Percentiles rank a stretch among this genome's conserved stretches.
phyloP scores from a whole-genome alignment of 2,113 vertebrate species.

The Thamnophis sirtalis region DNA sequence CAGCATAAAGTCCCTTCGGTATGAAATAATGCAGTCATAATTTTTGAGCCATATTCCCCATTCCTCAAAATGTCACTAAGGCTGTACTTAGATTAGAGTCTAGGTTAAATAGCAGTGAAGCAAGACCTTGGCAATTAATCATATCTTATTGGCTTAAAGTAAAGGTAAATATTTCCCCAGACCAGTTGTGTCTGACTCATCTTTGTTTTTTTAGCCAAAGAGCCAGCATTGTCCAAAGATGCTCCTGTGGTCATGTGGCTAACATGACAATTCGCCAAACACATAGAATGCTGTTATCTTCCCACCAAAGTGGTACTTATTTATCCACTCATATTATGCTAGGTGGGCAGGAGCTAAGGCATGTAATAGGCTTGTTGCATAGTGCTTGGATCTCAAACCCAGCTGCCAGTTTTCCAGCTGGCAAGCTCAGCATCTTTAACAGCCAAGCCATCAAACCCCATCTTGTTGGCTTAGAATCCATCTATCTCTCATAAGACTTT shows the following conservation, averaged over 20 bases:
- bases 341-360: not conserved
- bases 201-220: not conserved
- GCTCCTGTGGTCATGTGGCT: no score
- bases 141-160: not conserved
- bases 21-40: not conserved
- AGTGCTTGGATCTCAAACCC: not conserved
- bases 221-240: not conserved
- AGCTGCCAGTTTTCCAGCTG: not conserved
- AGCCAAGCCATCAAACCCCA: not conserved
- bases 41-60: not conserved
- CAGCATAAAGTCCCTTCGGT: not conserved
- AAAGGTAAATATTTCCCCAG: not conserved
- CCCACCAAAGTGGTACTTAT: not conserved
- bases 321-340: not conserved
- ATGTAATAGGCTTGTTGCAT: not conserved
- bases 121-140: not conserved
- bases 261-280: not conserved
- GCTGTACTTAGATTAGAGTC: not conserved
- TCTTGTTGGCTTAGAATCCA: not conserved
- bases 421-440: not conserved
- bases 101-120: not conserved
- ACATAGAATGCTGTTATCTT: not conserved
- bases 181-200: not conserved
- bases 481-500: not conserved
- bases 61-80: not conserved